Base-by-base conservation (phyloP, 2,113 vertebrate genomes). In the Psilopogon haemacephalus region DNA sequence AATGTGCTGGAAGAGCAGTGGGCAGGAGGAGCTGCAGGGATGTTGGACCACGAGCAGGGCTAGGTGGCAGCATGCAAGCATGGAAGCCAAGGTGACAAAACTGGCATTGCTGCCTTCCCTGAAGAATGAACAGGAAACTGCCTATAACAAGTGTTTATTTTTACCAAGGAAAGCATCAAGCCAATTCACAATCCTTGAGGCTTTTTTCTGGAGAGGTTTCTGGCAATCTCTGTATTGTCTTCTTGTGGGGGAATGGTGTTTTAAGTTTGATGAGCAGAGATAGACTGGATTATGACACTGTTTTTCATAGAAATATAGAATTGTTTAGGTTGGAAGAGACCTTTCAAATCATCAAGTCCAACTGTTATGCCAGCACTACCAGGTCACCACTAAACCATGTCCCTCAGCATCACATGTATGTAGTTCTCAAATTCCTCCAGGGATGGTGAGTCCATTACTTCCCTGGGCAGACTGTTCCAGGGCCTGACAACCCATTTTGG, bases 1-100 rank as follows among this genome's bases (percentile, higher is more conserved):
- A 93, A 63, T 42, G 87, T 90, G 90, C 82, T 92, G 94, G 74
- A 92, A 95, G 68, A 95, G 73, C 77, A 84, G 75, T 1, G 8
- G 87, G 69, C 65, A 48, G 48, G 76, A 78, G 88, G 21, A 75
- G 82, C 90, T 91, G 96, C 19, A 46, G 30, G 9, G 44, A 83
- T 27, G 28, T 60, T 55, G 70, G 72, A 68, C 30, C 48, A 16
- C 13, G 28, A 90, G 77, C 85, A 92, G 89, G 85, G 85, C 72
- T 84, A 56, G 94, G 80, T 88, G 90, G 90, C 83, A 93, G 37
- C 9, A 71, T 35, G 54, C 60, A 89, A 92, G 70, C 59, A 63
- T 8, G 3, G 3, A 91, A 94, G 48, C 28, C 35, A 42, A n/a
- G 38, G n/a, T 1, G 8, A 48, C 32, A 81, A 60, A 88, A 35